phyloP scores from a whole-genome alignment of 1,140 invertebrate genomes.

The Mactra quadrangularis region DNA sequence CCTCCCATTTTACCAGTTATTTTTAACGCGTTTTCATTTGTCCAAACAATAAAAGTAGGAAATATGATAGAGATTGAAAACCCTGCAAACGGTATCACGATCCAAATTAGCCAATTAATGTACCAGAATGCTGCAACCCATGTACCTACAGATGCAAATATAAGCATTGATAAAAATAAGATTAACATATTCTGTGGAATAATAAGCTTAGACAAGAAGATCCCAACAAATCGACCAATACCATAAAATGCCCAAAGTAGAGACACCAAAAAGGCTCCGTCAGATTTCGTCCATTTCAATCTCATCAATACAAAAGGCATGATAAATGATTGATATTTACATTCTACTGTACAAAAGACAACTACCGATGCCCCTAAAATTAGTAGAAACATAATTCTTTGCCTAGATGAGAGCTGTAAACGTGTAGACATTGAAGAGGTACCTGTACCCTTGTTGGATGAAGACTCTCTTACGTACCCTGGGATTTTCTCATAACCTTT shows the following conservation, averaged over 20 bases:
- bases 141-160: conserved; percentile 22
- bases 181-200: conserved; percentile 17
- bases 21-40: conserved; percentile 48
- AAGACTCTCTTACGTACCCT: neutral
- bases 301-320: conserved; percentile 42
- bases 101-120: conserved; percentile 42
- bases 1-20: conserved; percentile 51
- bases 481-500: conserved; percentile 24
- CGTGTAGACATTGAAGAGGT: neutral
- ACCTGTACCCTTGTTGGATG: neutral
- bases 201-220: conserved; percentile 39
- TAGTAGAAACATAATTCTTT: conserved; percentile 23
- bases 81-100: conserved; percentile 39
- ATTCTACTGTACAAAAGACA: conserved; percentile 34
- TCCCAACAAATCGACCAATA: conserved; percentile 43
- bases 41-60: conserved; percentile 61
- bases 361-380: conserved; percentile 41
- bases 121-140: conserved; percentile 12
- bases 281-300: conserved; percentile 57
- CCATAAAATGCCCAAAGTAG: conserved; percentile 59
- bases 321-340: conserved; percentile 54
- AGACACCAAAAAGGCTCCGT: conserved; percentile 53
- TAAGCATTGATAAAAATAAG: conserved; percentile 1
- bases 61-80: conserved; percentile 53
- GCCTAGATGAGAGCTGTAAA: conserved; percentile 3